Base-by-base conservation (phyloP, 2,113 vertebrate genomes). In the Sturnus vulgaris region DNA sequence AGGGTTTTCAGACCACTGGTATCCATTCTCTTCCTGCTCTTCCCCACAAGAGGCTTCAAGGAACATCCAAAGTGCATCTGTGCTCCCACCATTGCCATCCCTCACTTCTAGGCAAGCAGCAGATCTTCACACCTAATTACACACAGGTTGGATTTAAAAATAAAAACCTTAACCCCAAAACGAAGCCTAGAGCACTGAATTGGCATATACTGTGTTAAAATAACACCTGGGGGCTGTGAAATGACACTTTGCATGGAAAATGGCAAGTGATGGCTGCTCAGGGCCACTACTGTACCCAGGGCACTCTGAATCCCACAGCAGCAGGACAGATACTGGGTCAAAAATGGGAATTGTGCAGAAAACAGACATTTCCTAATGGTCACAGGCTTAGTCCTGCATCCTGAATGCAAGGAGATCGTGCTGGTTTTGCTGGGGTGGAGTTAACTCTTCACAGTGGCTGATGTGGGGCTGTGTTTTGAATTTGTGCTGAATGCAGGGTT, bases 21-120 rank as follows among this genome's bases (percentile, higher is more conserved):
- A 86, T 37, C 73, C 11, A 21, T 30, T 84, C 4, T 63, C 6
- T 16, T 77, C n/a, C 72, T 52, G 50, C 37, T 65, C 5, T 65
- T 2, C 37, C 31, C 24, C 5, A n/a, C 22, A 37, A 69, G 20
- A 53, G 30, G 33, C 33, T 89, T 77, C 55, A 53, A 61, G 47
- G 25, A 40, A 22, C 0, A 1, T 44, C 44, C 4, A 2, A 12
- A 42, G 23, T 57, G 35, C 27, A 80, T 31, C 60, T 0, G 0
- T 33, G n/a, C 55, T 80, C 44, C 75, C 4, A 4, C 11, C 40
- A 18, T 42, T 2, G 8, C 59, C 31, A 42, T 16, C 50, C 35
- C 42, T 50, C 6, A 1, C 39, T 81, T 57, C 20, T 33, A 46
- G 44, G 37, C 11, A 56, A 65, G 73, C n/a, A 78, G 78, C 28